Base-by-base conservation (phyloP, 2,888 invertebrate genomes). In the Elmis aenea region DNA sequence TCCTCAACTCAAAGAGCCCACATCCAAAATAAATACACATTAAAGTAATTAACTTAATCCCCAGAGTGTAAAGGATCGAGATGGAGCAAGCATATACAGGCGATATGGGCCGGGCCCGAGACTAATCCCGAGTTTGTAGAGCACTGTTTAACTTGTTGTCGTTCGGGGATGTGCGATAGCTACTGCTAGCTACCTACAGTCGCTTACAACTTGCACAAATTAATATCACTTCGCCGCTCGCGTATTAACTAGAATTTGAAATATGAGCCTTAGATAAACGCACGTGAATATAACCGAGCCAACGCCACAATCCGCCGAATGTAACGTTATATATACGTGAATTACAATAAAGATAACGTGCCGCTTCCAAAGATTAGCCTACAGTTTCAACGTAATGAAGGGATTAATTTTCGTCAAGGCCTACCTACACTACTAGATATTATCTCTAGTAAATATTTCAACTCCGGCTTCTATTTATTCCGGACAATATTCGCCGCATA, bases 11-110 rank as follows among this genome's bases (percentile, higher is more conserved):
- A n/a, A n/a, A n/a, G n/a, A n/a, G n/a, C n/a, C n/a, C n/a, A n/a
- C n/a, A n/a, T n/a, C n/a, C n/a, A n/a, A n/a, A n/a, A n/a, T 37
- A 41, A 51, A 48, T 48, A 47, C 48, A 47, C 45, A 48, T 51
- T 51, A 51, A 46, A 45, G 47, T 49, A 47, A 51, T 51, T 51
- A 51, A 49, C 35, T 46, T 49, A 51, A 51, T 51, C 48, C 49
- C 46, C 32, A 28, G 42, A 45, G 46, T 50, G 42, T 33, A 42
- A 47, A 44, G 28, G 37, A 33, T 33, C 26, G 38, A 34, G 31
- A 28, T 33, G 33, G 30, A 41, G 37, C 15, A 21, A 20, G 14
- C 5, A 18, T 5, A 8, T 5, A 18, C 5, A 8, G 18, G 18
- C 18, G 18, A 18, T 20, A 31, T 11, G 33, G 38, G 28, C 29